A percentile compares a stretch with the other conserved stretches of the same genome.
phyloP scores from a whole-genome alignment of 2,113 vertebrate genomes.

The Stictonetta naevosa region DNA sequence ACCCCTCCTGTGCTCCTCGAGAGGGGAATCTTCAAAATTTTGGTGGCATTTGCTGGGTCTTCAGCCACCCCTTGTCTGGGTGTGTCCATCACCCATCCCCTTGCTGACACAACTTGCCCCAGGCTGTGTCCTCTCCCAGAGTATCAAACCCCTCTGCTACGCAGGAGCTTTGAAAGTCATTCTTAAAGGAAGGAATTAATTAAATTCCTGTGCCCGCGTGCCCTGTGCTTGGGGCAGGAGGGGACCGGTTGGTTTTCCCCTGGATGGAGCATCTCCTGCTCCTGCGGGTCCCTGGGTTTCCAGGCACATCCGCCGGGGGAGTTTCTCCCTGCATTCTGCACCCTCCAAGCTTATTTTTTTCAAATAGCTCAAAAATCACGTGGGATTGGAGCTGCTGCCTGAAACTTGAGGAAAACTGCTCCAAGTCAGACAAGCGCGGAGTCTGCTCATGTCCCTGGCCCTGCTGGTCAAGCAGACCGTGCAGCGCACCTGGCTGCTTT shows the following conservation, averaged over 20 bases:
- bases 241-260: background rate
- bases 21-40: fast-evolving
- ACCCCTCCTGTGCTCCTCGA: background rate
- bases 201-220: background rate
- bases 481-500: background rate
- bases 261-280: background rate
- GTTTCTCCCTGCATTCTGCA: background rate
- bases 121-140: fast-evolving
- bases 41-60: too few relatives aligned
- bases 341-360: fast-evolving
- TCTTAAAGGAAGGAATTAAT: background rate
- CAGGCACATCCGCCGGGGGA: background rate
- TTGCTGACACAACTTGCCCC: background rate
- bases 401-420: background rate
- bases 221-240: background rate
- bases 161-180: background rate
- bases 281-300: background rate
- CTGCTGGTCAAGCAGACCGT: background rate
- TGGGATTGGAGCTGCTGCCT: background rate
- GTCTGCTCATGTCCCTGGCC: background rate
- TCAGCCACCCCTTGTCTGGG: background rate
- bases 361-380: background rate
- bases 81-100: background rate
- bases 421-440: background rate
- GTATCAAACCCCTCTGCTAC: fast-evolving